Evolutionary conservation across 2,113 vertebrate species (phyloP).

Genomic region (Fukomys damarensis): DNA sequence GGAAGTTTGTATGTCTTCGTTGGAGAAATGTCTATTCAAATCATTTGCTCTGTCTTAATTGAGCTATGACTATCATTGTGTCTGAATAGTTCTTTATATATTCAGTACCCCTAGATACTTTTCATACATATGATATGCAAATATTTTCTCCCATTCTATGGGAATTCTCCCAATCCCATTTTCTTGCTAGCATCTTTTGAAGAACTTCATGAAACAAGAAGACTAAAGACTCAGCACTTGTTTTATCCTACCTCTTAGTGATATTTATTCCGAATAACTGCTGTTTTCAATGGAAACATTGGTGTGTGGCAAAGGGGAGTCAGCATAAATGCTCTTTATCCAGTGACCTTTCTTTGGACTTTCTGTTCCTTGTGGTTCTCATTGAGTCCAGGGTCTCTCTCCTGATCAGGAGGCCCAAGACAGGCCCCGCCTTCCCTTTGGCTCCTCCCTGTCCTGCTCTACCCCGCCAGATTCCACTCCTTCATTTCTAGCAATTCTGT

Average conservation of each 20-base stretch:
- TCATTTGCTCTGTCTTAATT: neutral
- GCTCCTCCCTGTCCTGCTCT: fast-evolving
- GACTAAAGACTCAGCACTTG: neutral
- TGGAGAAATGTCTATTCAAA: neutral
- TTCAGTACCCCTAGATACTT: neutral
- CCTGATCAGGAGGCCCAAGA: neutral
- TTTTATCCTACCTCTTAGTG: neutral
- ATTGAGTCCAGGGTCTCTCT: neutral
- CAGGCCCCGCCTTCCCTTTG: neutral
- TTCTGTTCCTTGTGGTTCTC: neutral
- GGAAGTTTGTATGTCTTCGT: neutral
- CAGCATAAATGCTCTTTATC: neutral
- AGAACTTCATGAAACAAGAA: neutral
- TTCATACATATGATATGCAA: neutral
- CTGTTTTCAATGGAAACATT: neutral
- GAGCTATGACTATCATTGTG: neutral
- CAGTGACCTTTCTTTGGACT: neutral
- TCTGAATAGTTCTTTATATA: neutral
- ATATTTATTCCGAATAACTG: neutral
- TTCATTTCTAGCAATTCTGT: neutral
- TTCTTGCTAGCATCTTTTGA: neutral
- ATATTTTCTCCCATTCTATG: neutral
- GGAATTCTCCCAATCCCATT: neutral
- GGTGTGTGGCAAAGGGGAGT: neutral
- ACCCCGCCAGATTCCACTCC: neutral